A percentile compares a stretch with the other conserved stretches of the same genome.
These are phyloP conservation scores for Halotydeus destructor DNA, from an alignment of 1,140 invertebrate species.

Conservation along the genomic window DNA sequence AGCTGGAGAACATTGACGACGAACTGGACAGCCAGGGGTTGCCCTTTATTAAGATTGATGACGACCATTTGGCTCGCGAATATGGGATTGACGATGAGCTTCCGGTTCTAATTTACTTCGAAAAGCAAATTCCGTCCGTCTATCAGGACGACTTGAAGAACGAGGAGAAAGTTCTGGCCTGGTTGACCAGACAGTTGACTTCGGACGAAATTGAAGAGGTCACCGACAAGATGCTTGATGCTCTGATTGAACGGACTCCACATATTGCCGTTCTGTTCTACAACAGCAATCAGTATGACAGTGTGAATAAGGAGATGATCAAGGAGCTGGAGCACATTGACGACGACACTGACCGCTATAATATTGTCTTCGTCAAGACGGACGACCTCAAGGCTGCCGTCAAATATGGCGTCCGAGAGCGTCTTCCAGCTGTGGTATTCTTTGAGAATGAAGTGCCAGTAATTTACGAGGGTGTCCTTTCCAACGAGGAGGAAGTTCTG, in stretches of 20 bases:
- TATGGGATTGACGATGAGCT: conserved; percentile 20
- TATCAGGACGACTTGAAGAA: conserved; percentile 61
- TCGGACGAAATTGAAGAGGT: conserved; percentile 89
- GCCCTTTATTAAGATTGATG: conserved; percentile 21
- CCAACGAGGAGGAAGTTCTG: conserved; percentile 74
- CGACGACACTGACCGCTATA: conserved; percentile 20
- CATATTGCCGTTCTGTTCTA: conserved; percentile 65
- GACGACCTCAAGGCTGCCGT: conserved; percentile 20
- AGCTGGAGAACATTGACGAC: conserved; percentile 26
- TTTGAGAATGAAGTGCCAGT: conserved; percentile 21
- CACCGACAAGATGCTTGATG: conserved; percentile 77
- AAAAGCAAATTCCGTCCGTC: conserved; percentile 69
- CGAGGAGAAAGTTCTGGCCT: conserved; percentile 79
- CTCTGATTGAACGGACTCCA: conserved; percentile 63
- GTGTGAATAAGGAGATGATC: conserved; percentile 44
- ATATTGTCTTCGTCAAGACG: conserved; percentile 22
- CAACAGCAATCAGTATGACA: conserved; percentile 37
- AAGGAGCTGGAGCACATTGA: conserved; percentile 48
- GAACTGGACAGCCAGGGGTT: conserved; percentile 20
- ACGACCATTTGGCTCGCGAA: conserved; percentile 18
- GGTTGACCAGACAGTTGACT: conserved; percentile 71
- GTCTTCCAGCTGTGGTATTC: conserved; percentile 20
- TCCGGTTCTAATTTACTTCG: conserved; percentile 48
- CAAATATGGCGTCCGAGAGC: conserved; percentile 20
- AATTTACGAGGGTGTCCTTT: conserved; percentile 39